Base-by-base conservation (phyloP, 2,113 vertebrate species). In the Castor canadensis region DNA sequence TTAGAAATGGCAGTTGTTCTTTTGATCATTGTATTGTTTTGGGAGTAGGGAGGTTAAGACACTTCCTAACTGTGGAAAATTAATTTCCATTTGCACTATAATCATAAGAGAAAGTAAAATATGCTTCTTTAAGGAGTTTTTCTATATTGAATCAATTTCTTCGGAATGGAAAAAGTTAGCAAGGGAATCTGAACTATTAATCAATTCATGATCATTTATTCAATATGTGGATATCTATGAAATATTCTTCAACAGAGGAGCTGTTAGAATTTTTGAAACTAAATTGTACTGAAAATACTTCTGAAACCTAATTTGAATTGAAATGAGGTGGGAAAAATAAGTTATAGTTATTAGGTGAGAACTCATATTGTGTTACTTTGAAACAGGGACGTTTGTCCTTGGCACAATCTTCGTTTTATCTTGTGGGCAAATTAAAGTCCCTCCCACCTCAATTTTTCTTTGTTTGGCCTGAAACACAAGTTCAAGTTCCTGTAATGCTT, bases 61-160 rank as follows among this genome's bases (percentile, higher is more conserved):
- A 82, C 32, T 60, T 58, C 9, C 28, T n/a, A n/a, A n/a, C 71
- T 87, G 4, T 76, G 71, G 35, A 15, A 66, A 72, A 80, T 84
- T 79, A 58, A 87, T 71, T 93, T 94, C 32, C 28, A 49, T 35
- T 38, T 88, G 7, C 58, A 35, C 17, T 77, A 9, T 88, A 56
- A 81, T 76, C 28, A 40, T 45, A 85, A 62, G 5, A 64, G 28
- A 96, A 88, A 88, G 56, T n/a, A 81, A 83, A 86, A 91, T 43
- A 28, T 58, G 72, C 12, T 32, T 84, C 9, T 47, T 56, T 40
- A 67, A 64, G 56, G 20, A 49, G 6, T 64, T 75, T 17, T 9
- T 81, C n/a, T 64, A 72, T 43, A n/a, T 75, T 30, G n/a, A 90
- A 49, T 43, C 5, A 24, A 6, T 89, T 80, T 94, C 24, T 49